Evolutionary conservation across 2,113 vertebrate genomes (phyloP).

Genomic region (Thomomys bottae): DNA sequence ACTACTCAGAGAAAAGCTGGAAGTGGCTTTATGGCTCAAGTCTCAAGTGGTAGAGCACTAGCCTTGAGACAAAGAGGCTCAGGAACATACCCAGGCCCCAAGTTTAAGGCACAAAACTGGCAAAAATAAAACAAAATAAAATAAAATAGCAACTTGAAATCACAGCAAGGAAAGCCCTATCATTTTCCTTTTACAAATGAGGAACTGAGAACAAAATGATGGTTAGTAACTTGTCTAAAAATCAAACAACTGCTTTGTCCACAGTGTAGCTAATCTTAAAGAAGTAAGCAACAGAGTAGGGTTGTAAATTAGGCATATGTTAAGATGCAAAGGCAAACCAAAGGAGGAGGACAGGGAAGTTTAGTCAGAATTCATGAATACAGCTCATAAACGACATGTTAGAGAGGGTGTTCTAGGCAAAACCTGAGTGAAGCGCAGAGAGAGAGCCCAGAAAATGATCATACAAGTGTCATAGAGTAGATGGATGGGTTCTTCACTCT

Average conservation of each 20-base stretch:
- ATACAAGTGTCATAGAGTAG: too few species aligned
- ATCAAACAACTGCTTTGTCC: neutral
- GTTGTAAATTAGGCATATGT: neutral
- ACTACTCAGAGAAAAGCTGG: too few species aligned
- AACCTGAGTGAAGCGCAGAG: fast-evolving
- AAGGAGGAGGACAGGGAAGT: neutral
- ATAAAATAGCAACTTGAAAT: neutral
- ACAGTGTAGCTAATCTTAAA: too few species aligned
- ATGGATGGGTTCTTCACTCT: too few species aligned
- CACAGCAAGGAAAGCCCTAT: neutral
- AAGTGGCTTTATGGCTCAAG: too few species aligned
- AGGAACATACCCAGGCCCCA: too few species aligned
- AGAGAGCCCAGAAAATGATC: too few species aligned
- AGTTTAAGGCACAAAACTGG: too few species aligned
- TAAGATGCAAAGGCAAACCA: neutral
- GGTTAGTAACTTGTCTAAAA: neutral
- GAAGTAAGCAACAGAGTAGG: neutral
- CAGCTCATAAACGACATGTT: neutral
- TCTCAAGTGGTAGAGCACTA: too few species aligned
- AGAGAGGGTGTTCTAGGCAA: neutral
- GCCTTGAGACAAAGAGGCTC: too few species aligned
- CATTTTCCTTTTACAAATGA: neutral
- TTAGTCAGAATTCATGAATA: neutral
- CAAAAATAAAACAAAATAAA: too few species aligned
- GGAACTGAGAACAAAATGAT: neutral